phyloP scores from a whole-genome alignment of 2,888 invertebrate genomes.

The Sinelater perroti region DNA sequence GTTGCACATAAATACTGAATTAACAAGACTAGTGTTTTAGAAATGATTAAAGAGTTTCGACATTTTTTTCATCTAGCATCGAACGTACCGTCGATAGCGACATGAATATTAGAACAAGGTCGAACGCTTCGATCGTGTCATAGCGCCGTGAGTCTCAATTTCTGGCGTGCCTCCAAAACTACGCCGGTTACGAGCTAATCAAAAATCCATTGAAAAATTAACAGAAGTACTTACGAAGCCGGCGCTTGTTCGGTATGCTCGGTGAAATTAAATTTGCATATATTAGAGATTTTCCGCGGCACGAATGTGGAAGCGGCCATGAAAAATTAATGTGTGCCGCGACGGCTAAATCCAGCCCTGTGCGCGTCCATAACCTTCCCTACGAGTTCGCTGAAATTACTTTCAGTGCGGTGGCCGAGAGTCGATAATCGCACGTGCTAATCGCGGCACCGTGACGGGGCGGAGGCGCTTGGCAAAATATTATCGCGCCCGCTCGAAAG shows the following conservation, averaged over 20 bases:
- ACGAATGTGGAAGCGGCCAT: not conserved
- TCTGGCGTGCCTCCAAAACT: conserved; percentile 3
- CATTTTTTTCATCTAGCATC: no score
- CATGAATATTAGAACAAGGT: no score
- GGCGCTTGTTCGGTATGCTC: not conserved
- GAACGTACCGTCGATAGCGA: no score
- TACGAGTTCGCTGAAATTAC: conserved; percentile 7
- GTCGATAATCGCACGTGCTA: conserved; percentile 12
- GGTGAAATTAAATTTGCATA: conserved; percentile 15
- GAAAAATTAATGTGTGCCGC: conserved; percentile 14
- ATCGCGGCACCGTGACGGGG: not conserved
- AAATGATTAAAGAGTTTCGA: no score
- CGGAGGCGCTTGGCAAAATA: conserved; percentile 10
- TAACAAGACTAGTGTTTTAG: no score
- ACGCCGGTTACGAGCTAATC: not conserved
- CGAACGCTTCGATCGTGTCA: no score
- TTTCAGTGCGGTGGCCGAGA: conserved; percentile 8
- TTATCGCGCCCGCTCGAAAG: conserved; percentile 15
- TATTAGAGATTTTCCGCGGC: conserved; percentile 1
- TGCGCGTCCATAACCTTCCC: conserved; percentile 11
- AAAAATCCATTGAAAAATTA: conserved; percentile 8
- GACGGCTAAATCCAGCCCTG: conserved; percentile 10
- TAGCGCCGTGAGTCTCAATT: no score
- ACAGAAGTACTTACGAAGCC: not conserved
- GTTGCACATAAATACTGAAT: no score